A percentile compares a stretch with the other conserved stretches of the same genome.
These are phyloP conservation scores for Alligator mississippiensis DNA, from an alignment of 2,113 vertebrate genomes.

Conservation along the genomic window DNA sequence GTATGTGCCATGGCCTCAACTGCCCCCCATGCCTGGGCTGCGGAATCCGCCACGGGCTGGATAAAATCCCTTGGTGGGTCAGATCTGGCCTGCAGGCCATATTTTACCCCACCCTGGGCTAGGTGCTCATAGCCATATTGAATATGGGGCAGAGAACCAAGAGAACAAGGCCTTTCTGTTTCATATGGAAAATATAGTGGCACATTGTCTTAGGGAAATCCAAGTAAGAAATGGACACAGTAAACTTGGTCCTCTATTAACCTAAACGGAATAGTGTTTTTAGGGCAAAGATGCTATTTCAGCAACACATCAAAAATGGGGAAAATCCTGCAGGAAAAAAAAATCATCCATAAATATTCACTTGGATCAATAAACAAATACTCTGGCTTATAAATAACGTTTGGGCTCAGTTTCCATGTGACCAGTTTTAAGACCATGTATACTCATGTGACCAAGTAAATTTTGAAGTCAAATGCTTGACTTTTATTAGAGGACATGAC, in stretches of 20 bases:
- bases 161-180: conserved; percentile 46
- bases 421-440: background rate
- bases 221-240: background rate
- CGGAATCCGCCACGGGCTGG: too few species aligned
- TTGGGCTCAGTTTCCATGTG: conserved; percentile 3
- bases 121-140: conserved; percentile 24
- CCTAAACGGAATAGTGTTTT: background rate
- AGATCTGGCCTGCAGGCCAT: too few species aligned
- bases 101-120: background rate
- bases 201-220: conserved; percentile 36
- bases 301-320: conserved; percentile 20
- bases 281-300: conserved; percentile 22
- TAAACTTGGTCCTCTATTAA: background rate
- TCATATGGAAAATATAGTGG: conserved; percentile 41
- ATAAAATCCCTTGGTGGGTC: too few species aligned
- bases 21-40: too few species aligned
- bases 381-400: background rate
- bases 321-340: conserved; percentile 22
- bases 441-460: background rate
- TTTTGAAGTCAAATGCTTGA: conserved; percentile 32
- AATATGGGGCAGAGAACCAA: conserved; percentile 17
- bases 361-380: background rate
- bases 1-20: too few species aligned
- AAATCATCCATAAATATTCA: background rate
- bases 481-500: background rate